Base-by-base conservation (phyloP, 2,888 invertebrate species). In the Leptinotarsa tumamoca region DNA sequence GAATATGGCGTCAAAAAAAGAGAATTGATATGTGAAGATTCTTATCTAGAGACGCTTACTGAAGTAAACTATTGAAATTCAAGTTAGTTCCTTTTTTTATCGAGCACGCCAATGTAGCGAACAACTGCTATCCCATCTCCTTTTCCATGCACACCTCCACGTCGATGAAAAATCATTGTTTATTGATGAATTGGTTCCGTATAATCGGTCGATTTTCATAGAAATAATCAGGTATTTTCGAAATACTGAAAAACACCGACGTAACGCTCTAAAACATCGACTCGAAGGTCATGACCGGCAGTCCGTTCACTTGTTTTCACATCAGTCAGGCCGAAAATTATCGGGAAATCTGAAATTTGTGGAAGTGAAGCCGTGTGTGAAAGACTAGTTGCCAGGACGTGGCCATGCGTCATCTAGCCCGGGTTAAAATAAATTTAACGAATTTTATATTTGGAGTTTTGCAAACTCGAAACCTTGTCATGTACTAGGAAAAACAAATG, bases 281-380 rank as follows among this genome's bases (percentile, higher is more conserved):
- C 43, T 43, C 43, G 43, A 67, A 69, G 72, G 75, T 72, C 75
- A 72, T 58, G 68, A 69, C 63, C 69, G 66, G 21, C 17, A 4
- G 51, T 50, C 51, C 70, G 50, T 58, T 70, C 43, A 58, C 58
- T 58, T 72, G 72, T 75, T 69, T 74, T 52, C 50, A 70, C 74
- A 73, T 73, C 73, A 75, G 75, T 75, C 75, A 75, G 63, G 67
- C 72, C 72, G 56, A 75, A 72, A 75, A 75, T 75, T 75, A 75
- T 75, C 75, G 75, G 72, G 72, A 75, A 75, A 75, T 75, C 75
- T 72, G 75, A 72, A 72, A 68, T 68, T 63, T 63, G 63, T 63
- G 33, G 63, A 70, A 70, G 70, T 70, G 70, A 58, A 70, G 43
- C 58, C 61, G 69, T 69, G 69, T 70, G 70, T 70, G 70, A 70